Evolutionary conservation across 2,797 vertebrate genomes (phyloP).

Genomic region (Crotalus adamanteus): DNA sequence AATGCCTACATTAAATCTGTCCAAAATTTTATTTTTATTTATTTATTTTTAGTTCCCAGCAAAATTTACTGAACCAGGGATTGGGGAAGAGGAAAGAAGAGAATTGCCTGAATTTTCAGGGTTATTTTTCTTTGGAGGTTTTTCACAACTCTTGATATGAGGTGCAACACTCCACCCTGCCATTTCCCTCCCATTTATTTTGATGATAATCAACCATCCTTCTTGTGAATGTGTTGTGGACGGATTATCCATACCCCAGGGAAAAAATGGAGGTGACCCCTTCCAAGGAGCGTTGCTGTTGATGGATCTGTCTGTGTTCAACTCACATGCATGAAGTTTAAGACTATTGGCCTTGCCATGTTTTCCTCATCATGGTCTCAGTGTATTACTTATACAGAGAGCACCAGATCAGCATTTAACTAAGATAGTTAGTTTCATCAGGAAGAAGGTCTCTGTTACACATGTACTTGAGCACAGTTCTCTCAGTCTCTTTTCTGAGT

Average conservation of each 20-base stretch:
- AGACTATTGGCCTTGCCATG: background rate
- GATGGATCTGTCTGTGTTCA: background rate
- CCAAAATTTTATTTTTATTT: background rate
- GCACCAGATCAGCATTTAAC: background rate
- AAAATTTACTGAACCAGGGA: background rate
- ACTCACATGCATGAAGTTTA: constrained; percentile 7
- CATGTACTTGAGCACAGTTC: background rate
- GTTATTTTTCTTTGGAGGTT: background rate
- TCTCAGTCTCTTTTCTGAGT: background rate
- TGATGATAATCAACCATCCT: background rate
- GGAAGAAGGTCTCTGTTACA: background rate
- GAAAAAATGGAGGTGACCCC: background rate
- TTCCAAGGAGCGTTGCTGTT: background rate
- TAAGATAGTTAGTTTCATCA: background rate
- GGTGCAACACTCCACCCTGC: background rate
- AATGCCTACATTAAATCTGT: background rate
- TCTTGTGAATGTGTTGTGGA: background rate
- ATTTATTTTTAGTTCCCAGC: background rate
- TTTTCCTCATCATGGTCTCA: background rate
- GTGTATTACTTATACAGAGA: background rate
- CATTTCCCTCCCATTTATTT: background rate
- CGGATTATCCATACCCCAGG: background rate
- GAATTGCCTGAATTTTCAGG: background rate
- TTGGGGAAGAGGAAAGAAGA: background rate
- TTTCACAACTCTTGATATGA: background rate